Percentiles rank a stretch among this genome's conserved stretches.
phyloP scores from a whole-genome alignment of 1,140 invertebrate genomes.

The Ips typographus region DNA sequence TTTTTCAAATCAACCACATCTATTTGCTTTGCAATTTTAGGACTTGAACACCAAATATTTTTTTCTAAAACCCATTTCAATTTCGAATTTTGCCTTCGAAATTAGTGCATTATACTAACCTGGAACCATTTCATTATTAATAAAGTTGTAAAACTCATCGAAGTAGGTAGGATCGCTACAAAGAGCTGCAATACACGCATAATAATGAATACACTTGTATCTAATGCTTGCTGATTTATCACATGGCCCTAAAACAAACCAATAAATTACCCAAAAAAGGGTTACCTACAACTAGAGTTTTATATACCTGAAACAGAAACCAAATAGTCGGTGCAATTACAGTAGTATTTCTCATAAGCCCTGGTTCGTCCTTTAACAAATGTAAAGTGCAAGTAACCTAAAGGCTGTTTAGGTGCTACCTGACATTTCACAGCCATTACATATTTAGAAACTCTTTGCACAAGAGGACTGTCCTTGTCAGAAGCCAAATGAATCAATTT shows the following conservation, averaged over 20 bases:
- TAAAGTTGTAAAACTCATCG: constrained; percentile 70
- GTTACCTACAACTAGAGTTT: no score
- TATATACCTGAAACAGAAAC: background rate
- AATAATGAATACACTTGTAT: constrained; percentile 62
- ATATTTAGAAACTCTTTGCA: constrained; percentile 75
- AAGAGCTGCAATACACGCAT: constrained; percentile 78
- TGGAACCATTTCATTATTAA: constrained; percentile 56
- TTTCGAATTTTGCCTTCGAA: no score
- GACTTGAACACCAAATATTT: background rate
- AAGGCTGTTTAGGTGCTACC: constrained; percentile 66
- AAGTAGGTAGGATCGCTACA: constrained; percentile 69
- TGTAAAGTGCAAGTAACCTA: constrained; percentile 75
- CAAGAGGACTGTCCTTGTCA: constrained; percentile 67
- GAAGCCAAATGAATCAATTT: constrained; percentile 66
- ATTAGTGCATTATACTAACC: constrained; percentile 14
- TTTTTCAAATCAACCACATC: constrained; percentile 12
- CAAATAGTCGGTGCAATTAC: constrained; percentile 63
- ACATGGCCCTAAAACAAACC: constrained; percentile 4
- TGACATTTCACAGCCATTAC: constrained; percentile 79
- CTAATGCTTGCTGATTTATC: constrained; percentile 27
- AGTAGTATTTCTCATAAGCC: constrained; percentile 64
- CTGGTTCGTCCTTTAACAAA: constrained; percentile 62
- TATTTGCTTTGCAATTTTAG: constrained; percentile 22
- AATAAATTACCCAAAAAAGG: no score
- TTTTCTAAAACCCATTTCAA: constrained; percentile 10